Evolutionary conservation across 2,888 invertebrate species (phyloP).

Genomic region (Galerucella pusilla): DNA sequence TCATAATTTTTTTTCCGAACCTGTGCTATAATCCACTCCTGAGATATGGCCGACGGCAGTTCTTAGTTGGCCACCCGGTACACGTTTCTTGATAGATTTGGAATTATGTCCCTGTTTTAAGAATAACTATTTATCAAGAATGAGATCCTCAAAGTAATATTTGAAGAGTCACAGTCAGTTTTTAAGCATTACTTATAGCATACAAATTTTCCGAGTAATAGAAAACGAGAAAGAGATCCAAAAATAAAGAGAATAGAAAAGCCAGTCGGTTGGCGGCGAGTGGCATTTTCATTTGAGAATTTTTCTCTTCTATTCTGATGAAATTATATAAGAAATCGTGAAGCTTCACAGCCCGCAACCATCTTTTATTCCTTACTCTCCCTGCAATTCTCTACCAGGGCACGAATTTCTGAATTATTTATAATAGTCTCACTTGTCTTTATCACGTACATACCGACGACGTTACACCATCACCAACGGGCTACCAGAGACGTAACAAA

Average conservation of each 20-base stretch:
- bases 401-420: slow-evolving; percentile 59
- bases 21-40: too few species aligned
- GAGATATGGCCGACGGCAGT: too few species aligned
- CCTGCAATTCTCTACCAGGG: slow-evolving; percentile 48
- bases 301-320: slow-evolving; percentile 16
- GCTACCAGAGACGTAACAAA: not conserved
- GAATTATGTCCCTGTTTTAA: too few species aligned
- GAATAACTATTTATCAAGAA: not conserved
- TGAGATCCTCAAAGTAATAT: not conserved
- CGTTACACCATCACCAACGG: not conserved
- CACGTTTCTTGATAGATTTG: too few species aligned
- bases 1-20: too few species aligned
- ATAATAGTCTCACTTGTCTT: slow-evolving; percentile 53
- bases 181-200: not conserved
- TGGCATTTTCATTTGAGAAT: slow-evolving; percentile 24
- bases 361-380: slow-evolving; percentile 23
- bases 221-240: not conserved
- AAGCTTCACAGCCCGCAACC: slow-evolving; percentile 20
- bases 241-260: slow-evolving; percentile 4
- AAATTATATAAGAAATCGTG: slow-evolving; percentile 27
- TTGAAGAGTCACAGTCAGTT: not conserved
- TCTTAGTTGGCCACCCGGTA: too few species aligned
- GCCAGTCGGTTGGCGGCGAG: not conserved
- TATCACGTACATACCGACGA: slow-evolving; percentile 33
- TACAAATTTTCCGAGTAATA: not conserved